Evolutionary conservation across 2,888 invertebrate species (phyloP).

Genomic region (Octonoba sinensis): DNA sequence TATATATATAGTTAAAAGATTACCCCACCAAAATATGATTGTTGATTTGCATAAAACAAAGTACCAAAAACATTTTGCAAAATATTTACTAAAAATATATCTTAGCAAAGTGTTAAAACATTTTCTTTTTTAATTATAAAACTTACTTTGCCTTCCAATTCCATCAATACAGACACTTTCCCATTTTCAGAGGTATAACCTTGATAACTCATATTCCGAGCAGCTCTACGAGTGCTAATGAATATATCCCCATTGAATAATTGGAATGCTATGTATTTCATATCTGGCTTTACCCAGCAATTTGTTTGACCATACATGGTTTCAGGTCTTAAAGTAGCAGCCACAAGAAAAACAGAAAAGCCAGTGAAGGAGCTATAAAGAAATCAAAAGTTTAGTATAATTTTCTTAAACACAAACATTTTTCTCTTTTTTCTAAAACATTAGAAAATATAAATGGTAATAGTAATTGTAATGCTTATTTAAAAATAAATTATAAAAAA

Average conservation of each 20-base stretch:
- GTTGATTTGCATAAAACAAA: too few relatives aligned
- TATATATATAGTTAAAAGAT: too few relatives aligned
- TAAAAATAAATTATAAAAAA: not conserved
- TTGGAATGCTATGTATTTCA: constrained; percentile 89
- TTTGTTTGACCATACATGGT: constrained; percentile 99
- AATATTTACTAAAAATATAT: too few relatives aligned
- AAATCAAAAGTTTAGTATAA: not conserved
- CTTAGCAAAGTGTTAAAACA: too few relatives aligned
- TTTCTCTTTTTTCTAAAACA: not conserved
- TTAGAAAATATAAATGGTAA: too few relatives aligned
- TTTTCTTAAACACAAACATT: too few relatives aligned
- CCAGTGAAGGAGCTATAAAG: constrained; percentile 74
- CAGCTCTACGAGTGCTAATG: constrained; percentile 88
- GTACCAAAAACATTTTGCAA: too few relatives aligned
- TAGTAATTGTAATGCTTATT: too few relatives aligned
- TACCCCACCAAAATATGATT: too few relatives aligned
- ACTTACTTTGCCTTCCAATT: constrained; percentile 71
- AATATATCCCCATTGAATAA: constrained; percentile 82
- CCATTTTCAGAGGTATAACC: constrained; percentile 88
- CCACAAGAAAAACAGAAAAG: constrained; percentile 85
- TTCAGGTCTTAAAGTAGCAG: constrained; percentile 97
- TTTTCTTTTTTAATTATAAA: not conserved
- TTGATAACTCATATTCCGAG: constrained; percentile 96
- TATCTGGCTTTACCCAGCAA: constrained; percentile 97
- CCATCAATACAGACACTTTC: constrained; percentile 78